These are phyloP conservation scores for Enteromius paludinosus DNA, from an alignment of 2,797 vertebrate genomes.

Conservation along the genomic window DNA sequence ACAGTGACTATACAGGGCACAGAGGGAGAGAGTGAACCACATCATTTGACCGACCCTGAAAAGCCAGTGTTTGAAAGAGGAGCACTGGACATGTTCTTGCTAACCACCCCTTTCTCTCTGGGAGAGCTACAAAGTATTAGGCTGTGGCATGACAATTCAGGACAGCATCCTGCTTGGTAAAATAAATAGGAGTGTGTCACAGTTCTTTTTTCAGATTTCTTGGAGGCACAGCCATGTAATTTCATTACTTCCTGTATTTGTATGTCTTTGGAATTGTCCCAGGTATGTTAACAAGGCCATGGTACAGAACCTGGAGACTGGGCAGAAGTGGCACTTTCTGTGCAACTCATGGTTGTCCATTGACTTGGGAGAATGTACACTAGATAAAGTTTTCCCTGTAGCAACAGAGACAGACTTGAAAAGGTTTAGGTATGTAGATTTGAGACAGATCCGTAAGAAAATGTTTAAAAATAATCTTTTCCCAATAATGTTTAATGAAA, in stretches of 20 bases:
- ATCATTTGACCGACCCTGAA: conserved; percentile 84
- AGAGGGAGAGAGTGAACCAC: conserved; percentile 92
- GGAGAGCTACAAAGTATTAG: conserved; percentile 88
- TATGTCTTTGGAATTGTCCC: conserved; percentile 4
- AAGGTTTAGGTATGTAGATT: conserved; percentile 81
- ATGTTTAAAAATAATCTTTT: background rate
- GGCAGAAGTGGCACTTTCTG: conserved; percentile 91
- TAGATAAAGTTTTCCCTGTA: conserved; percentile 89
- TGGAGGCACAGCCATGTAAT: background rate
- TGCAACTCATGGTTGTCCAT: conserved; percentile 94
- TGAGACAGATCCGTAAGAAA: background rate
- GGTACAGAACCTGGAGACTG: conserved; percentile 86
- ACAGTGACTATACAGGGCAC: conserved; percentile 87
- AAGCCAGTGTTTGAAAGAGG: conserved; percentile 88
- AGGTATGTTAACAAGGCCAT: conserved; percentile 92
- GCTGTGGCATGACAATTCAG: conserved; percentile 95
- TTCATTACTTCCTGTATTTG: background rate
- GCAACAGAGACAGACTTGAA: conserved; percentile 91
- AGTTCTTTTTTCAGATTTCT: background rate
- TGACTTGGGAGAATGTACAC: conserved; percentile 87
- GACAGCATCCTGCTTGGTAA: conserved; percentile 87
- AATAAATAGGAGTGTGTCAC: conserved; percentile 36
- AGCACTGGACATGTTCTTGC: conserved; percentile 87
- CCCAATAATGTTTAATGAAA: background rate
- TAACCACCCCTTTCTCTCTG: conserved; percentile 91